phyloP scores from a whole-genome alignment of 2,113 vertebrate species.

The Crypturellus undulatus region DNA sequence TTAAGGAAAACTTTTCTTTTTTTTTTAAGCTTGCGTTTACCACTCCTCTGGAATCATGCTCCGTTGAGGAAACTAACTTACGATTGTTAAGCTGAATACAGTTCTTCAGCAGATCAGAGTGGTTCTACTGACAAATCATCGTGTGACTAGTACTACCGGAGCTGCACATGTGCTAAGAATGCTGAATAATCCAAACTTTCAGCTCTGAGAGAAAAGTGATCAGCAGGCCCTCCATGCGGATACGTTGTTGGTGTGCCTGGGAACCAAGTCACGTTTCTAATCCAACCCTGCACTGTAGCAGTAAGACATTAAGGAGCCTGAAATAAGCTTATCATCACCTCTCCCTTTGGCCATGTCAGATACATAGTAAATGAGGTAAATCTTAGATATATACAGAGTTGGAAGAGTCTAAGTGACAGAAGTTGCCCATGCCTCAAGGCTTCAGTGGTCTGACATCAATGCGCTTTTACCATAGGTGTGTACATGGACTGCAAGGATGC shows the following conservation, averaged over 20 bases:
- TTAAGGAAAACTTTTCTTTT: neutral
- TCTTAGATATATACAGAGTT: neutral
- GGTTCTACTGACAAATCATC: neutral
- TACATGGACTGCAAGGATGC: neutral
- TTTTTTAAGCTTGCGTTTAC: neutral
- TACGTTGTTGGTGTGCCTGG: neutral
- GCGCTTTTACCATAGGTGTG: neutral
- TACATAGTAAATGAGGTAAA: accelerated
- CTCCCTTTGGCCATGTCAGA: neutral
- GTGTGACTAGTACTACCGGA: accelerated
- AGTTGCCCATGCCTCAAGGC: neutral
- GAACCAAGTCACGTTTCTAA: neutral
- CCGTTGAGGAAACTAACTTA: neutral
- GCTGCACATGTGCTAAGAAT: neutral
- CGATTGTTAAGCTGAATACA: neutral
- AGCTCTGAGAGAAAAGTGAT: neutral
- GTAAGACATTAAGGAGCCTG: neutral
- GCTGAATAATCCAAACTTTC: neutral
- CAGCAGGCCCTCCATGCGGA: neutral
- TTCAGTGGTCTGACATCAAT: neutral
- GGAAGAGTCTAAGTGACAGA: neutral
- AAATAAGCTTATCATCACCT: neutral
- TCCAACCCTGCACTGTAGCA: neutral
- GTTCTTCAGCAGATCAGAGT: neutral
- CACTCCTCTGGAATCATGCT: neutral